Conservation (phyloP, 23 tunicate species). For the Halocynthia aurantium region DNA sequence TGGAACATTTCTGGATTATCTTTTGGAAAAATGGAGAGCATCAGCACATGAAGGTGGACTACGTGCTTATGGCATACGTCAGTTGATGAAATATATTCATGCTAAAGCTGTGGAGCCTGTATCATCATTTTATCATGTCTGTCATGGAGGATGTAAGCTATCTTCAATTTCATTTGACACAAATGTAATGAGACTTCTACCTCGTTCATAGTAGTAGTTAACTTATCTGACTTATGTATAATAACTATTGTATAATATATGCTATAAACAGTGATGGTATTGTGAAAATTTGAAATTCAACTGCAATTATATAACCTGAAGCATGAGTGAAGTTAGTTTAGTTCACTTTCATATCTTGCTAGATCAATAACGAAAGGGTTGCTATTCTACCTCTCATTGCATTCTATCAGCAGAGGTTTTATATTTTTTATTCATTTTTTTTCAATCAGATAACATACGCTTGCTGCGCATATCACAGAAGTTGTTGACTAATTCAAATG, state of each 20-base stretch:
- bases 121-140: conserved; percentile 8
- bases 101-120: not conserved
- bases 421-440: not conserved
- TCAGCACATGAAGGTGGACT: conserved; percentile 12
- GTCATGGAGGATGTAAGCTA: conserved; percentile 25
- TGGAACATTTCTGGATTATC: conserved; percentile 19
- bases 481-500: not conserved
- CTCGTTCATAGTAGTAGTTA: not conserved
- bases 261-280: no score
- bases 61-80: not conserved
- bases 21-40: conserved; percentile 17
- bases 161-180: not conserved
- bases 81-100: not conserved
- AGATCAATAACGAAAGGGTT: no score
- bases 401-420: no score
- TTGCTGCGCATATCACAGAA: conserved; percentile 1
- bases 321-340: no score
- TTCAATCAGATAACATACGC: not conserved
- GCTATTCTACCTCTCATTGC: no score
- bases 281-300: no score
- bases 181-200: conserved; percentile 3
- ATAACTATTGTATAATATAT: no score
- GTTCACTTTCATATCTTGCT: no score
- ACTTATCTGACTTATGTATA: not conserved
- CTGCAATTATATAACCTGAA: no score